A percentile compares a stretch with the other conserved stretches of the same genome.
Evolutionary conservation across 2,888 invertebrate genomes (phyloP).

Genomic region (Dermolepida albohirtum): DNA sequence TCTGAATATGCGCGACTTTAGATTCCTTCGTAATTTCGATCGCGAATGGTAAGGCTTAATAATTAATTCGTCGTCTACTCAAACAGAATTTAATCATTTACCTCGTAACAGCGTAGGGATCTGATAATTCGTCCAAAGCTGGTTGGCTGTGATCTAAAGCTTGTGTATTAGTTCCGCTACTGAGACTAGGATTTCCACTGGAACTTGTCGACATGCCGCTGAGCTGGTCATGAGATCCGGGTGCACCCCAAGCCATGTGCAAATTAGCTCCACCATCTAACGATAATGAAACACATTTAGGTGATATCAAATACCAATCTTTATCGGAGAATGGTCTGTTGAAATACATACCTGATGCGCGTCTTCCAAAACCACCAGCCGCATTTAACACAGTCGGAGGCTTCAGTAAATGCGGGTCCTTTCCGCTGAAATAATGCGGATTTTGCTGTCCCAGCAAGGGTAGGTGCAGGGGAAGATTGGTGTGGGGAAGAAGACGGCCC

Average conservation of each 20-base stretch:
- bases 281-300: neutral
- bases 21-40: no score
- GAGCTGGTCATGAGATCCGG: conserved; percentile 66
- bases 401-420: conserved; percentile 93
- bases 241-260: conserved; percentile 72
- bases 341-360: conserved; percentile 75
- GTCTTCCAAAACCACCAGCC: conserved; percentile 85
- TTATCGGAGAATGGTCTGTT: no score
- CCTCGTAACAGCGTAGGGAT: conserved; percentile 68
- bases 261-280: conserved; percentile 93
- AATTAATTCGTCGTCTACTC: no score
- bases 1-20: no score
- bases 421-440: conserved; percentile 86
- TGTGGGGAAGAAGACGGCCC: conserved; percentile 74
- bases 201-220: conserved; percentile 66
- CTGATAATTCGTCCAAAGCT: conserved; percentile 67
- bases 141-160: conserved; percentile 62
- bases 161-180: conserved; percentile 66
- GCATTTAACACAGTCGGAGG: conserved; percentile 92
- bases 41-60: no score
- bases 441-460: conserved; percentile 87
- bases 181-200: conserved; percentile 67
- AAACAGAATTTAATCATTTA: conserved; percentile 49
- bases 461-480: conserved; percentile 86
- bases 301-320: no score